Evolutionary conservation across 1,140 invertebrate species (phyloP), one percentile per base, ranked within the genome.

Genomic region (Brachionus sp.): DNA sequence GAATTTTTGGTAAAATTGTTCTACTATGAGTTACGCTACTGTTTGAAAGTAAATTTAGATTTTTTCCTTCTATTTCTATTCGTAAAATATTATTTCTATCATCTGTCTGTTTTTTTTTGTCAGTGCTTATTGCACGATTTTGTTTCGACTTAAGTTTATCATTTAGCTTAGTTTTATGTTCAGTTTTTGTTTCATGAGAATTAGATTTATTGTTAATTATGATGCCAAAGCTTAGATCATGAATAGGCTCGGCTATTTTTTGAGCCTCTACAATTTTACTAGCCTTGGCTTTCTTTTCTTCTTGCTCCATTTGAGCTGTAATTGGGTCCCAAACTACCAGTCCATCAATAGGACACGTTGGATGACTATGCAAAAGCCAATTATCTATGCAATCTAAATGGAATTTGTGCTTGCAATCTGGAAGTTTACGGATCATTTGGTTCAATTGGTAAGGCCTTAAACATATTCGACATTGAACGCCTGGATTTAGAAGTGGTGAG

Each of bases 331-430:
- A 82, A 10, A 82, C 80, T 5, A 84, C 83, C 6, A 84, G 66
- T 16, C 87, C 88, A 86, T 89, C 88, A 12, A 88, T 84, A 12
- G 88, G 88, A 86, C 88, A 89, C 7, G 86, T 88, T 3, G 87
- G 85, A 68, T 85, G 86, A 2, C 86, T 86, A 82, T 89, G 88
- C 7, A 89, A 84, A 0, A 89, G 85, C 88, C 88, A 89, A 77
- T 82, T 82, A 37, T 66, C 80, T 12, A 82, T 68, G 35, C 80
- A 82, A n/a, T 82, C 80, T 7, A 35, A 13, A 53, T 82, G 80
- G 13, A 88, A 87, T 86, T 87, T 88, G 70, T 88, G 88, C 84
- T 86, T 85, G 80, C 88, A 89, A 39, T 42, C 29, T n/a, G 88
- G 88, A 44, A 89, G 83, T 78, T 85, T 86, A 37, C 87, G 83